These are phyloP conservation scores for Malacosoma neustria DNA, from an alignment of 2,888 invertebrate genomes.

Conservation along the genomic window DNA sequence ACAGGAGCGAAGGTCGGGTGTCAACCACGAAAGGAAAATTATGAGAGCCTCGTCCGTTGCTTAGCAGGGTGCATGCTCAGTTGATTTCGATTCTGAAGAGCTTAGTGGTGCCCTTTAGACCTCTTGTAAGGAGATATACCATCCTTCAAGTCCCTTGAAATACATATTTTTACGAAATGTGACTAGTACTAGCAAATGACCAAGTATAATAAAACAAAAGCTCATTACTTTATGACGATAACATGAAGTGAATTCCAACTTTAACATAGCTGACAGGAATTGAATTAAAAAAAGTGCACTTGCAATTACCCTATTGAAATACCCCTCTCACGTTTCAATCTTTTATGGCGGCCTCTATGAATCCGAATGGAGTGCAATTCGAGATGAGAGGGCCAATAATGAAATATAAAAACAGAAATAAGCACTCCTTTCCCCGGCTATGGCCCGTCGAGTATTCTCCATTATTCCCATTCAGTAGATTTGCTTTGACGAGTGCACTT, in stretches of 20 bases:
- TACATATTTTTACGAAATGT: too few relatives aligned
- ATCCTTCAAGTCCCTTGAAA: too few relatives aligned
- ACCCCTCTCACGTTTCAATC: slow-evolving; percentile 72
- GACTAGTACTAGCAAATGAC: too few relatives aligned
- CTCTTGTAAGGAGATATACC: too few relatives aligned
- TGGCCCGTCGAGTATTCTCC: slow-evolving; percentile 53
- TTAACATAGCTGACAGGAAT: slow-evolving; percentile 65
- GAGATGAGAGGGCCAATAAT: slow-evolving; percentile 73
- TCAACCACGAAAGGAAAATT: too few relatives aligned
- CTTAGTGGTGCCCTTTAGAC: too few relatives aligned
- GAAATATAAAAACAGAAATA: slow-evolving; percentile 72
- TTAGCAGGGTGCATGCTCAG: too few relatives aligned
- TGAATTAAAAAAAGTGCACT: slow-evolving; percentile 68
- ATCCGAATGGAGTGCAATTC: slow-evolving; percentile 64
- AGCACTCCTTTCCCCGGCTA: slow-evolving; percentile 56
- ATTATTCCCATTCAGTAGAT: slow-evolving; percentile 63
- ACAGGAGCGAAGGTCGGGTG: too few relatives aligned
- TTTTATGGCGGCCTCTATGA: slow-evolving; percentile 69
- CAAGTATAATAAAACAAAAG: slow-evolving; percentile 36
- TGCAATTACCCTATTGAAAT: slow-evolving; percentile 72
- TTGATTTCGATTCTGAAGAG: too few relatives aligned
- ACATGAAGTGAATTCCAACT: slow-evolving; percentile 68
- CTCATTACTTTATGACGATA: slow-evolving; percentile 60
- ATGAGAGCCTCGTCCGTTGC: too few relatives aligned
- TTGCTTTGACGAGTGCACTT: slow-evolving; percentile 61